Percentiles rank a stretch among this genome's conserved stretches.
Conservation (phyloP, 2,888 invertebrate species). For the Tinea trinotella region DNA sequence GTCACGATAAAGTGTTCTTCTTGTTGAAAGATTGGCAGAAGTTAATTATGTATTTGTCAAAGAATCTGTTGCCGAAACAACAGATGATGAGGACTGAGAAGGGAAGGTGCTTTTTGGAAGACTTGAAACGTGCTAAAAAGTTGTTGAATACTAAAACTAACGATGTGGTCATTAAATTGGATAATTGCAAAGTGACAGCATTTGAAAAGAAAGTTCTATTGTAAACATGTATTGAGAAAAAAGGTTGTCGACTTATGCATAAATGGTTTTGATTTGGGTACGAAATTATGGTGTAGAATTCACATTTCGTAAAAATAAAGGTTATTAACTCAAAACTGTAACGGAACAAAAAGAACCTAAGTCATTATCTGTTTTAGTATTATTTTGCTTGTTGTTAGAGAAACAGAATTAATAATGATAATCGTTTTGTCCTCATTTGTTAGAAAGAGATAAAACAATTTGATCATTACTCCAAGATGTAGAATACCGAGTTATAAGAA, state of each 20-base stretch:
- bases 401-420: too few relatives aligned
- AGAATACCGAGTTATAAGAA: too few relatives aligned
- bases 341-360: too few relatives aligned
- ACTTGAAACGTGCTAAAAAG: constrained; percentile 52
- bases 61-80: constrained; percentile 49
- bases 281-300: background rate
- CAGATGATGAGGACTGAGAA: constrained; percentile 53
- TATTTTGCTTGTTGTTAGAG: too few relatives aligned
- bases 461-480: too few relatives aligned
- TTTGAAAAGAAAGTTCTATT: constrained; percentile 41
- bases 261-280: background rate
- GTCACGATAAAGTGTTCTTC: constrained; percentile 40
- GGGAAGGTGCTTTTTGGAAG: constrained; percentile 52
- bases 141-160: constrained; percentile 40
- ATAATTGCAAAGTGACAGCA: constrained; percentile 27
- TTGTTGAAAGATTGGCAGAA: constrained; percentile 58
- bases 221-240: too few relatives aligned
- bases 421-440: too few relatives aligned
- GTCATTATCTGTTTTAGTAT: too few relatives aligned
- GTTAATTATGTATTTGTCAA: constrained; percentile 50
- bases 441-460: too few relatives aligned
- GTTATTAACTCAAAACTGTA: too few relatives aligned
- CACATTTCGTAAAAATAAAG: too few relatives aligned
- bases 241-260: too few relatives aligned
- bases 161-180: constrained; percentile 37